Percentiles rank a stretch among this genome's conserved stretches.
Evolutionary conservation across 2,113 vertebrate species (phyloP).

Genomic region (Pygoscelis adeliae): DNA sequence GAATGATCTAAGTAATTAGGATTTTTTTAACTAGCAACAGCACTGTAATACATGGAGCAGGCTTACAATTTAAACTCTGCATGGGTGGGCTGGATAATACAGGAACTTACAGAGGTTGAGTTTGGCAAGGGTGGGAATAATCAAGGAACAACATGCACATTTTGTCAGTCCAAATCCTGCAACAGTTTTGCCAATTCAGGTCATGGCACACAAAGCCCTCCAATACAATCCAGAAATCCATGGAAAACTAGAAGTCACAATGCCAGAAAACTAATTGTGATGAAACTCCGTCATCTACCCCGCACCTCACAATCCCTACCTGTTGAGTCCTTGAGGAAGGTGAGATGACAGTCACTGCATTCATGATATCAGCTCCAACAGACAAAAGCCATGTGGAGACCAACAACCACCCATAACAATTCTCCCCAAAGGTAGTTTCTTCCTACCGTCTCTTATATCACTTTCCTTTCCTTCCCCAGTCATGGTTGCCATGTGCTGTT

Average conservation of each 20-base stretch:
- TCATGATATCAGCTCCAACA: rapidly evolving
- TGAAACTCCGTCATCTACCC: neutral
- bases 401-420: neutral
- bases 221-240: neutral
- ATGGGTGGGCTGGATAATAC: rapidly evolving
- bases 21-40: neutral
- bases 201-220: neutral
- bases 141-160: rapidly evolving
- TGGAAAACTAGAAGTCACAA: neutral
- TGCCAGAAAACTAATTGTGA: rapidly evolving
- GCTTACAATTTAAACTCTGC: neutral
- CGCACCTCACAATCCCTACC: rapidly evolving
- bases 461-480: neutral
- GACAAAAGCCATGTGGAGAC: rapidly evolving
- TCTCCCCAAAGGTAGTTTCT: rapidly evolving
- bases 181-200: rapidly evolving
- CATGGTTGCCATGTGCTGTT: neutral
- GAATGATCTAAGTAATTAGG: neutral
- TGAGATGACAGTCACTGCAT: rapidly evolving
- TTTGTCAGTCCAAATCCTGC: neutral
- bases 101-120: rapidly evolving
- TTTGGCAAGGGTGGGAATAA: neutral
- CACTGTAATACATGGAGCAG: neutral
- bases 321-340: rapidly evolving
- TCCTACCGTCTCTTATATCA: neutral